Evolutionary conservation across 2,113 vertebrate genomes (phyloP).

Genomic region (Oxyruncus cristatus): DNA sequence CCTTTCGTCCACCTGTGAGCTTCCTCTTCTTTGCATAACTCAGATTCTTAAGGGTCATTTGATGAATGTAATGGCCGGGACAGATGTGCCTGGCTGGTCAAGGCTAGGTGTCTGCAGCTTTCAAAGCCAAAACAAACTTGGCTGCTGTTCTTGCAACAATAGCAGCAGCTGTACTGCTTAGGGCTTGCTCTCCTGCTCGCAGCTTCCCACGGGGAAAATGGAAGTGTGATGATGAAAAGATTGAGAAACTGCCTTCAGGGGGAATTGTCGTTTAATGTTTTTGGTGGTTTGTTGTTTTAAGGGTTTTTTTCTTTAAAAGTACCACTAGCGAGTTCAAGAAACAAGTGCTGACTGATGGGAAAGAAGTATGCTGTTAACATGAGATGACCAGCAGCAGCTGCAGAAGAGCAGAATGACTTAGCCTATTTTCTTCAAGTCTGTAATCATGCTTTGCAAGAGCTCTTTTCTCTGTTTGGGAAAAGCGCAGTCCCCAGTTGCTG

Average conservation of each 20-base stretch:
- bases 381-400: neutral
- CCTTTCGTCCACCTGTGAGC: neutral
- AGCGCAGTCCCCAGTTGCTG: neutral
- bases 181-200: neutral
- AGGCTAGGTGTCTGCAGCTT: neutral
- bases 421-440: neutral
- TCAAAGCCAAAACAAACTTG: neutral
- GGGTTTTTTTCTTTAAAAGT: neutral
- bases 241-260: neutral
- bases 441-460: neutral
- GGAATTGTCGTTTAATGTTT: neutral
- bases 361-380: neutral
- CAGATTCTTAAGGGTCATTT: neutral
- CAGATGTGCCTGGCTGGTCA: neutral
- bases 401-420: neutral
- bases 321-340: neutral
- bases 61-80: neutral
- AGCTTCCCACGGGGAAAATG: neutral
- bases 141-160: neutral
- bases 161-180: neutral
- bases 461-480: neutral
- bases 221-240: neutral
- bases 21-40: neutral
- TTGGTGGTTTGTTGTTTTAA: neutral
- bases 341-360: neutral